These are phyloP conservation scores for Coregonus sp. DNA, from an alignment of 2,797 vertebrate genomes.

Conservation along the genomic window DNA sequence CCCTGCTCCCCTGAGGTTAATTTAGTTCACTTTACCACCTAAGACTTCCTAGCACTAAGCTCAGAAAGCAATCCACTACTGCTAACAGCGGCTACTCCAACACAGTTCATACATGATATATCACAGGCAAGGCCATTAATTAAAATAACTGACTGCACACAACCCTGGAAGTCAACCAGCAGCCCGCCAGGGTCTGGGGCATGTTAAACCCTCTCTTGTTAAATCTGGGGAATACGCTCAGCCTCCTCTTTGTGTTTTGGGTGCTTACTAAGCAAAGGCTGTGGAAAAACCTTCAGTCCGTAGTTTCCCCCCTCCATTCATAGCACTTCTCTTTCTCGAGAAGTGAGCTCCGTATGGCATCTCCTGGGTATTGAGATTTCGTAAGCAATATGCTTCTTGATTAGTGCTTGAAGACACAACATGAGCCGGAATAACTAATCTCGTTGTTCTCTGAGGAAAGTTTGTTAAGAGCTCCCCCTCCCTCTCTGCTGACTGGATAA, in stretches of 20 bases:
- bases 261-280: not conserved
- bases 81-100: slow-evolving; percentile 58
- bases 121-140: slow-evolving; percentile 65
- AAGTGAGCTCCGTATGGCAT: too few relatives aligned
- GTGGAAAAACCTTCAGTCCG: not conserved
- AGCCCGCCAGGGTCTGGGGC: slow-evolving; percentile 16
- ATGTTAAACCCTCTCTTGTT: slow-evolving; percentile 23
- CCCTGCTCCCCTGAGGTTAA: slow-evolving; percentile 71
- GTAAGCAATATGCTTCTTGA: slow-evolving; percentile 6
- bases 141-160: slow-evolving; percentile 71
- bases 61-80: slow-evolving; percentile 48
- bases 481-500: slow-evolving; percentile 24
- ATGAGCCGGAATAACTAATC: not conserved
- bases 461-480: not conserved
- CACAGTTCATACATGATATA: slow-evolving; percentile 55
- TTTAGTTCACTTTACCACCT: slow-evolving; percentile 75
- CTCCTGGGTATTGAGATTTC: slow-evolving; percentile 5
- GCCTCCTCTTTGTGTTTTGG: slow-evolving; percentile 3
- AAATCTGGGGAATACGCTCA: not conserved
- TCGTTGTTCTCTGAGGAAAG: not conserved
- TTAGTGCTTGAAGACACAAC: not conserved
- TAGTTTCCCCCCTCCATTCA: not conserved
- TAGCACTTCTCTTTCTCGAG: not conserved
- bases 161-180: slow-evolving; percentile 42
- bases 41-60: slow-evolving; percentile 55